Conservation (phyloP, 2,113 vertebrate species). For the Nesogale talazaci region DNA sequence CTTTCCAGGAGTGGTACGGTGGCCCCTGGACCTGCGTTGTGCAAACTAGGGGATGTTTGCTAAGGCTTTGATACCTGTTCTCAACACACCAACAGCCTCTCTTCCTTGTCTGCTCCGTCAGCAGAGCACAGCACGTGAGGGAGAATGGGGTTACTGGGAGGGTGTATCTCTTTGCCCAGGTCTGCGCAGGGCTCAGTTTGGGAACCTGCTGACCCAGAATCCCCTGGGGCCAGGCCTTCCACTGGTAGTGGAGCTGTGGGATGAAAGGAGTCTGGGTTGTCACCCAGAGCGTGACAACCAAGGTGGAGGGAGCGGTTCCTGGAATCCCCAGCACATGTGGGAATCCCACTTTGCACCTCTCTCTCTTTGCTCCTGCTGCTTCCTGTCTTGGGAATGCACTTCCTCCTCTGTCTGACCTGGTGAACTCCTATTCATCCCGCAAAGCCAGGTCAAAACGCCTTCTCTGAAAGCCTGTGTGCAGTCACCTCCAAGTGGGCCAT, state of each 20-base stretch:
- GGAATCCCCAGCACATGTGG: too few relatives aligned
- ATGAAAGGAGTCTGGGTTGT: not conserved
- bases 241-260: not conserved
- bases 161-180: not conserved
- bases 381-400: not conserved
- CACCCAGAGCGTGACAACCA: not conserved
- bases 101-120: constrained; percentile 70
- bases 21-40: constrained; percentile 59
- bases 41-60: constrained; percentile 58
- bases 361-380: not conserved
- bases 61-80: not conserved
- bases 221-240: not conserved
- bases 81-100: constrained; percentile 57
- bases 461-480: not conserved
- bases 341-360: not conserved
- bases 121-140: constrained; percentile 46
- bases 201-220: not conserved
- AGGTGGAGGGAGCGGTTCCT: not conserved
- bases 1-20: constrained; percentile 27
- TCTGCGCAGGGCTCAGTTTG: not conserved
- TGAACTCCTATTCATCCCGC: not conserved
- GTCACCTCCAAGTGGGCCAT: not conserved
- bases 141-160: constrained; percentile 33
- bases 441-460: not conserved
- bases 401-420: not conserved